These are phyloP conservation scores for Argyra leucocephala DNA, from an alignment of 2,888 invertebrate genomes.

Conservation along the genomic window DNA sequence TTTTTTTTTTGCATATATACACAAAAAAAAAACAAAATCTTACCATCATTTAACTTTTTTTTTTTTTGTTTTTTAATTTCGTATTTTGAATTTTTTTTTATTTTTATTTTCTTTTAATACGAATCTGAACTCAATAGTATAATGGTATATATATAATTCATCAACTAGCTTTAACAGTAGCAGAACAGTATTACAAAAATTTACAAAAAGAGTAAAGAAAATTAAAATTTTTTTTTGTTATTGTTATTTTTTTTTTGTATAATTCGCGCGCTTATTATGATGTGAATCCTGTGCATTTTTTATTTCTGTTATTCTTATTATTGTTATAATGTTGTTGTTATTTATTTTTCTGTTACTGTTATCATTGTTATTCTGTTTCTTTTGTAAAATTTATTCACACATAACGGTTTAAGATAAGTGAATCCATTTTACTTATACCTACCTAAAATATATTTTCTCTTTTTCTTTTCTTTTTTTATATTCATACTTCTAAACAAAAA, in stretches of 20 bases:
- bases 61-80: neutral
- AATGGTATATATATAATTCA: neutral
- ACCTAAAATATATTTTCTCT: no score
- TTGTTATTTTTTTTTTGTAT: neutral
- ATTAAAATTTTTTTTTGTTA: neutral
- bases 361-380: neutral
- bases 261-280: neutral
- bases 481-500: no score
- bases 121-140: neutral
- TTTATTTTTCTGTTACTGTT: neutral
- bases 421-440: neutral
- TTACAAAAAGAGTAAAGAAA: no score
- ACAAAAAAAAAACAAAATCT: neutral
- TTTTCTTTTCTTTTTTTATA: no score
- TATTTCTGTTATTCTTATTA: neutral
- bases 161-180: neutral
- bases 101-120: neutral
- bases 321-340: neutral
- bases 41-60: neutral
- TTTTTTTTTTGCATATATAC: neutral
- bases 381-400: neutral
- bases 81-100: neutral
- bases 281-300: neutral
- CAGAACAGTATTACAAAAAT: no score
- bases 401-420: slow-evolving; percentile 1